phyloP scores from a whole-genome alignment of 2,888 invertebrate species.

The Volucella inanis region DNA sequence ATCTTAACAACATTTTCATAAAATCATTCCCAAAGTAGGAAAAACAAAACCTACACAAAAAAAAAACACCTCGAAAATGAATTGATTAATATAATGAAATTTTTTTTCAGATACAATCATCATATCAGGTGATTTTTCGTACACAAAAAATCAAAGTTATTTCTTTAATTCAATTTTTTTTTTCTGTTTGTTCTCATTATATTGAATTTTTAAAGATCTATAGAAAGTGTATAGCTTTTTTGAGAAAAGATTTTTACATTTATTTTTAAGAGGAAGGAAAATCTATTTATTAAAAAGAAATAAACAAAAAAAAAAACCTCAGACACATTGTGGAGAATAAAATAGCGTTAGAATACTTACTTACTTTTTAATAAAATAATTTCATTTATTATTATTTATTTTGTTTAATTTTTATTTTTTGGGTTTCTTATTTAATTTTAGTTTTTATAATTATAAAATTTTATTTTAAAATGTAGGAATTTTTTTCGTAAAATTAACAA shows the following conservation, averaged over 20 bases:
- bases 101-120: slow-evolving; percentile 73
- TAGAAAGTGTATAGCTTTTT: slow-evolving; percentile 43
- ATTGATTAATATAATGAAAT: slow-evolving; percentile 71
- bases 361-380: neutral
- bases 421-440: slow-evolving; percentile 4
- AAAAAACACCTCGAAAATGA: slow-evolving; percentile 52
- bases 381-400: neutral
- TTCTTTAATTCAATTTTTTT: slow-evolving; percentile 13
- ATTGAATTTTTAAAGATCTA: slow-evolving; percentile 11
- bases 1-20: slow-evolving; percentile 35
- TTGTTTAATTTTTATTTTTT: slow-evolving; percentile 12
- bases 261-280: slow-evolving; percentile 5
- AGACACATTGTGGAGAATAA: slow-evolving; percentile 71
- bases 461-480: slow-evolving; percentile 26
- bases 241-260: slow-evolving; percentile 1
- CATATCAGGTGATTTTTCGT: slow-evolving; percentile 74
- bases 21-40: slow-evolving; percentile 12
- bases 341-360: slow-evolving; percentile 42
- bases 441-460: slow-evolving; percentile 4
- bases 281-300: slow-evolving; percentile 21
- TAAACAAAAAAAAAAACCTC: slow-evolving; percentile 59
- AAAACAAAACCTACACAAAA: neutral
- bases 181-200: slow-evolving; percentile 8
- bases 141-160: slow-evolving; percentile 35
- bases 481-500: slow-evolving; percentile 42